These are phyloP conservation scores for Pseudoips prasinana DNA, from an alignment of 2,888 invertebrate species.

Conservation along the genomic window DNA sequence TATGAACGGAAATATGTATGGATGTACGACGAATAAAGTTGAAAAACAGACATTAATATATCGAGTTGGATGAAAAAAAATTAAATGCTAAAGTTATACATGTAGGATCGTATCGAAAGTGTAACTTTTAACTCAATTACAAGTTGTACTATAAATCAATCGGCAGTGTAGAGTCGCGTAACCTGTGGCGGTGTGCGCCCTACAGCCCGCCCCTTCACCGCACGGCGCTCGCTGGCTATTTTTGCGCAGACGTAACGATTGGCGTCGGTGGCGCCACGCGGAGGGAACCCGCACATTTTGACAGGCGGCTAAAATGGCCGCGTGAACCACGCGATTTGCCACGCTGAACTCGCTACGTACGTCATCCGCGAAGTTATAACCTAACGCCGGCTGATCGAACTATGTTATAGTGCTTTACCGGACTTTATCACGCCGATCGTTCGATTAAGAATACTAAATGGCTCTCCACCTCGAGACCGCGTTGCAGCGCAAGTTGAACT, in stretches of 20 bases:
- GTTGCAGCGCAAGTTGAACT: constrained; percentile 78
- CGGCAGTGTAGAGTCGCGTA: constrained; percentile 54
- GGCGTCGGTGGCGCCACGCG: constrained; percentile 61
- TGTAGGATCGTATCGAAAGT: constrained; percentile 46
- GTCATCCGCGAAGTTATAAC: constrained; percentile 68
- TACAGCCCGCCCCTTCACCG: constrained; percentile 33
- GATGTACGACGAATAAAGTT: too few species aligned
- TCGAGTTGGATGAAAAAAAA: neutral
- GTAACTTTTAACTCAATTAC: constrained; percentile 71
- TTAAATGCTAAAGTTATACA: constrained; percentile 4
- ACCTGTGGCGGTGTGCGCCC: constrained; percentile 35
- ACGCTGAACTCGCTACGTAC: constrained; percentile 66
- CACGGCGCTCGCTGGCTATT: constrained; percentile 40
- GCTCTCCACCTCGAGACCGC: constrained; percentile 77
- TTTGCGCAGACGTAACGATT: constrained; percentile 74
- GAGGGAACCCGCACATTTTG: constrained; percentile 58
- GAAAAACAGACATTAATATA: neutral
- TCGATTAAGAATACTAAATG: constrained; percentile 52
- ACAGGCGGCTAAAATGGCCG: constrained; percentile 78
- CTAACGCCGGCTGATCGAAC: constrained; percentile 56
- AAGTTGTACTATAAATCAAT: constrained; percentile 75
- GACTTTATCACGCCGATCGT: constrained; percentile 43
- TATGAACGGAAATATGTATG: constrained; percentile 5
- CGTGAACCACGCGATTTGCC: constrained; percentile 75
- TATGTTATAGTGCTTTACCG: constrained; percentile 69